Conservation (phyloP, 1,140 invertebrate species). For the Lerema accius region DNA sequence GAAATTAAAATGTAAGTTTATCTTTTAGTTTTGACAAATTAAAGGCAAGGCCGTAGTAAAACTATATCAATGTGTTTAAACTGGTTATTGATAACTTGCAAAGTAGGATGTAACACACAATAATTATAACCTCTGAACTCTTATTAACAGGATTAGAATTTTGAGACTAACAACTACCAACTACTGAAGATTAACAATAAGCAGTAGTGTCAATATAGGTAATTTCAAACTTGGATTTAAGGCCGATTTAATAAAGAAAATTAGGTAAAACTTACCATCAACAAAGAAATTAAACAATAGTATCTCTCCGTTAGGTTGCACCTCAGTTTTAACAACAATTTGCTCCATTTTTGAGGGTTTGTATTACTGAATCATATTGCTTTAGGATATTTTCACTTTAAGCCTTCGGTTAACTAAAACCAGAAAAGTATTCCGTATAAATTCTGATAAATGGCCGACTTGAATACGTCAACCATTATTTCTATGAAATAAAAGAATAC, state of each 20-base stretch:
- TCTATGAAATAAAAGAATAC: background rate
- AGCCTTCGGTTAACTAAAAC: background rate
- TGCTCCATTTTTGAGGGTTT: slow-evolving; percentile 48
- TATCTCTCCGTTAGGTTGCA: slow-evolving; percentile 67
- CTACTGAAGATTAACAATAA: too few species aligned
- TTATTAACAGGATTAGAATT: too few species aligned
- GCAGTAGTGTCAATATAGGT: too few species aligned
- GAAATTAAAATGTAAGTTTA: background rate
- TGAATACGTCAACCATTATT: background rate
- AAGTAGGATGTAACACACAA: too few species aligned
- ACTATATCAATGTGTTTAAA: too few species aligned
- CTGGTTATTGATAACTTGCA: too few species aligned
- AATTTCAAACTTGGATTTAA: too few species aligned
- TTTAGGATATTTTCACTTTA: background rate
- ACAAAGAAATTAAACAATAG: slow-evolving; percentile 73
- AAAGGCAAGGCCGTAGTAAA: too few species aligned
- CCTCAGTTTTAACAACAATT: slow-evolving; percentile 68
- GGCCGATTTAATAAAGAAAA: too few species aligned
- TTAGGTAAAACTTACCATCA: slow-evolving; percentile 70
- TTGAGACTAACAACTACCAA: too few species aligned
- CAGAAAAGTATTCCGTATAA: background rate
- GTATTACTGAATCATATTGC: background rate
- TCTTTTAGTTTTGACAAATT: too few species aligned
- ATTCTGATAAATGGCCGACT: background rate
- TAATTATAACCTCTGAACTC: too few species aligned